A percentile compares a stretch with the other conserved stretches of the same genome.
These are phyloP conservation scores for Parasteatoda tepidariorum DNA, from an alignment of 1,140 invertebrate species.

Conservation along the genomic window DNA sequence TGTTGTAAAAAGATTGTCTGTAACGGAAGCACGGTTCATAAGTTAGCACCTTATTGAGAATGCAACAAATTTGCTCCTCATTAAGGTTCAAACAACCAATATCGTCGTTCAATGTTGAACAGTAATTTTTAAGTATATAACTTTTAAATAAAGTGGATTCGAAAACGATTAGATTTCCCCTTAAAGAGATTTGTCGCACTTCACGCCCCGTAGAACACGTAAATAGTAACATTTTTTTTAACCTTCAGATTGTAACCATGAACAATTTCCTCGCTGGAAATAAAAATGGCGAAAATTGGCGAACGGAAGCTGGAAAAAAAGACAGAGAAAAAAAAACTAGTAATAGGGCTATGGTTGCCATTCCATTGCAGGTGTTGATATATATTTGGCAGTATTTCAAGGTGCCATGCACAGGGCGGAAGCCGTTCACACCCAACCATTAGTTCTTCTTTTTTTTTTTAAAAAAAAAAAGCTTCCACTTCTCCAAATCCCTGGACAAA, in stretches of 20 bases:
- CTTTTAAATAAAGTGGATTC: too few relatives aligned
- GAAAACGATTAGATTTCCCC: too few relatives aligned
- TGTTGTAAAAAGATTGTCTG: too few relatives aligned
- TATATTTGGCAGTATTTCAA: constrained; percentile 59
- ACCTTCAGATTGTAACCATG: constrained; percentile 25
- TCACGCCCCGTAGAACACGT: not conserved
- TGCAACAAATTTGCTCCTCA: not conserved
- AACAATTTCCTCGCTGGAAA: constrained; percentile 22
- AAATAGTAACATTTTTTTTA: not conserved
- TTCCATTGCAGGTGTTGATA: constrained; percentile 48
- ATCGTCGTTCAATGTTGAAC: not conserved
- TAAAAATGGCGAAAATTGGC: constrained; percentile 23
- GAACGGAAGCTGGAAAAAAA: not conserved
- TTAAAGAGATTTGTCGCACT: too few relatives aligned
- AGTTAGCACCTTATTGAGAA: not conserved
- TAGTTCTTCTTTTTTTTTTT: constrained; percentile 1
- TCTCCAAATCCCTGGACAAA: not conserved
- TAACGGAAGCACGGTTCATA: too few relatives aligned
- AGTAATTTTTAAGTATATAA: not conserved
- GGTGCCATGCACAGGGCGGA: constrained; percentile 32
- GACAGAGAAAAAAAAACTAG: not conserved
- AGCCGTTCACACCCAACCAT: constrained; percentile 26
- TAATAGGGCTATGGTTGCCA: constrained; percentile 34
- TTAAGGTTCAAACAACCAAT: not conserved
- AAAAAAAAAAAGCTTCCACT: not conserved